Evolutionary conservation across 2,888 invertebrate genomes (phyloP).

Genomic region (Drosophila anomalata): DNA sequence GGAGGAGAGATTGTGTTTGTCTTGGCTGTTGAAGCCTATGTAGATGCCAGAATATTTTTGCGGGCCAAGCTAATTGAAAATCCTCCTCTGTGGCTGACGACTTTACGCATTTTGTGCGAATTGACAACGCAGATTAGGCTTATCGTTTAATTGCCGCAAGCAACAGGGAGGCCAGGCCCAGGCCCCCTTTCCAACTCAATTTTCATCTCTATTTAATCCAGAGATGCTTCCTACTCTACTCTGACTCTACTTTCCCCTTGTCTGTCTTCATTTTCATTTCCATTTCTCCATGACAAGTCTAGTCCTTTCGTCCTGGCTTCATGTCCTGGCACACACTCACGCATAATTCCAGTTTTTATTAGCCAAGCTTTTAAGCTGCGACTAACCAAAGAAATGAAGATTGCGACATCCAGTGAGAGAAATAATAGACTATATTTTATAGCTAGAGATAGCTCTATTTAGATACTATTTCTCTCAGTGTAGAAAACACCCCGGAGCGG

Average conservation of each 20-base stretch:
- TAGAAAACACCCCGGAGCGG: background rate
- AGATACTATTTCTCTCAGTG: background rate
- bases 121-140: conserved; percentile 74
- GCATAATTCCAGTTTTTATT: conserved; percentile 78
- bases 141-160: conserved; percentile 75
- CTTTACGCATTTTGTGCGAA: conserved; percentile 72
- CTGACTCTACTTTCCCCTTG: background rate
- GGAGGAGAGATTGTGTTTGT: background rate
- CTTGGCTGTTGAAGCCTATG: background rate
- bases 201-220: conserved; percentile 12
- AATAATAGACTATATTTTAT: background rate
- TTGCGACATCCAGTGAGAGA: conserved; percentile 8
- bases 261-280: conserved; percentile 14
- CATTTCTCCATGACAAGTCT: background rate
- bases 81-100: conserved; percentile 58
- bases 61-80: conserved; percentile 69
- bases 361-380: conserved; percentile 78
- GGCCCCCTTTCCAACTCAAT: background rate
- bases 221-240: background rate
- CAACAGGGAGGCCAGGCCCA: conserved; percentile 64
- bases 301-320: conserved; percentile 4
- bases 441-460: too few species aligned
- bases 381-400: conserved; percentile 52
- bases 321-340: conserved; percentile 42
- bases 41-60: conserved; percentile 15